Base-by-base conservation (phyloP, 2,797 vertebrate species). In the Gobio occitaniae region DNA sequence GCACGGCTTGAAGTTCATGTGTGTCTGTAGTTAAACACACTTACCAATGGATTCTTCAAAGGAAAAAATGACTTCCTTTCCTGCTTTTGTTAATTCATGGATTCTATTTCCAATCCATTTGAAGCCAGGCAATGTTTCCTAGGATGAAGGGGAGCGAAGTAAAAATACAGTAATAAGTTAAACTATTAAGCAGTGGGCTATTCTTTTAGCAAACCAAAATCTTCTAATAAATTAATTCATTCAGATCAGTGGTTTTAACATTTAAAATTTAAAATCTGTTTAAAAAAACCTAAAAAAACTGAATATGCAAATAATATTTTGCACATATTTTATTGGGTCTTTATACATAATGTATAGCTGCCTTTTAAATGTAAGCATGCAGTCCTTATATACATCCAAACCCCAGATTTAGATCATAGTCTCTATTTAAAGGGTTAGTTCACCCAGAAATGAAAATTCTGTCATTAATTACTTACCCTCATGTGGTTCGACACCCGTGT, bases 41-140 rank as follows among this genome's bases (percentile, higher is more conserved):
- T 92, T 92, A 99, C 98, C 98, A 74, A 99, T 99, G 2, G 98
- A 99, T 88, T 99, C 98, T 90, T 99, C 98, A 79, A 99, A 99
- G 6, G 97, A 94, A 90, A 99, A 99, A 36, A 99, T 93, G 83
- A 99, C 96, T 65, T 94, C 92, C 88, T 97, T 96, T 59, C 97
- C 96, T 0, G 91, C 91, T 87, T 96, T 95, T 29, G 95, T 78
- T 41, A 99, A 95, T 82, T 97, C 93, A 70, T 97, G 96, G 8
- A 98, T 97, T 91, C 96, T 92, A 85, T 96, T 97, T 89, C 98
- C 98, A 86, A 99, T 98, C 97, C 97, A 99, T 76, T 99, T 99
- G 89, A 99, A 99, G 48, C 98, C 98, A 8, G 98, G 98, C 56
- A 99, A 94, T 2, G 98, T 99, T 92, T 99, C 98, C 98, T 99